Percentiles rank a stretch among this genome's conserved stretches.
Conservation (phyloP, 2,113 vertebrate genomes). For the Mus spicilegus region DNA sequence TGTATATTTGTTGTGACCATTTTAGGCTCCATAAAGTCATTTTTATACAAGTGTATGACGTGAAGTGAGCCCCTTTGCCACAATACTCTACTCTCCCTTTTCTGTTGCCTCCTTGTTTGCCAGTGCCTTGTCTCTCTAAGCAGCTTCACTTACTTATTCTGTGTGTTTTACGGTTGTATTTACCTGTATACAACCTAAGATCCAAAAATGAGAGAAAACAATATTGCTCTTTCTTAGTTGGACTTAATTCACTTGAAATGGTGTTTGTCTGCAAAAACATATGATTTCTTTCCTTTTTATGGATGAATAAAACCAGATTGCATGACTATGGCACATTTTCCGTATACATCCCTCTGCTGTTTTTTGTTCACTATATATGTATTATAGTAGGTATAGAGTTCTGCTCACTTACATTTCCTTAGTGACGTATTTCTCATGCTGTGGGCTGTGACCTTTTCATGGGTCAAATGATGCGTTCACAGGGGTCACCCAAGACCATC, state of each 20-base stretch:
- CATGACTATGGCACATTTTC: background rate
- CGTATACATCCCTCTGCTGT: background rate
- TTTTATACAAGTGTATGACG: background rate
- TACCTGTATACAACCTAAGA: background rate
- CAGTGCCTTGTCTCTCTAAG: background rate
- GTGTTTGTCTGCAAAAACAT: background rate
- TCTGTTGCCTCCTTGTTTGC: background rate
- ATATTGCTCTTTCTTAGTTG: background rate
- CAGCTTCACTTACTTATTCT: background rate
- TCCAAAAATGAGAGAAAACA: background rate
- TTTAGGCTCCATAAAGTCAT: background rate
- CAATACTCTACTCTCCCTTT: background rate
- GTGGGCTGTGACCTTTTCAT: background rate
- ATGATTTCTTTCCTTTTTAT: background rate
- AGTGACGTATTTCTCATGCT: background rate
- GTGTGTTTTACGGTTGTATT: background rate
- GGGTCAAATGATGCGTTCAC: background rate
- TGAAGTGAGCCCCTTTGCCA: background rate
- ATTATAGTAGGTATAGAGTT: background rate
- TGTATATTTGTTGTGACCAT: background rate
- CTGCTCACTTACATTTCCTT: background rate
- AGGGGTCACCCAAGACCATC: background rate
- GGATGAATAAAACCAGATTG: background rate
- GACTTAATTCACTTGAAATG: background rate
- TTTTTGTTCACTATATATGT: background rate